Evolutionary conservation across 2,888 invertebrate species (phyloP).

Genomic region (Stramonita haemastoma): DNA sequence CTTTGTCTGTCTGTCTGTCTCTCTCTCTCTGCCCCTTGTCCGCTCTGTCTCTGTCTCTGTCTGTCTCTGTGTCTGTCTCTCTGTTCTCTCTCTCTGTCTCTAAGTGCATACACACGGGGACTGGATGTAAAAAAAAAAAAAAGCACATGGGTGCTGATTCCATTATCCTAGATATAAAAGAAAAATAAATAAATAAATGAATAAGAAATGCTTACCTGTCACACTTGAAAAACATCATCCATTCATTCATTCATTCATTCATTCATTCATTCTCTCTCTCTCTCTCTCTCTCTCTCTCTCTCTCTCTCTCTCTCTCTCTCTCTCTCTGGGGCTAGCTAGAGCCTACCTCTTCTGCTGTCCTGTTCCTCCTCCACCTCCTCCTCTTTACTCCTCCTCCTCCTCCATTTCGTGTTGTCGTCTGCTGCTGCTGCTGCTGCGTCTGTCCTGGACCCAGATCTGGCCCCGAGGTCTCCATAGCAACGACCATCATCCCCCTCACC

Average conservation of each 20-base stretch:
- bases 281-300: neutral
- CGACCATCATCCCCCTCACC: neutral
- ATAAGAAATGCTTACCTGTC: too few relatives aligned
- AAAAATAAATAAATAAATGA: too few relatives aligned
- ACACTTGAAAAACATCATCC: too few relatives aligned
- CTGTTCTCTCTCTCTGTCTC: neutral
- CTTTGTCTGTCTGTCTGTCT: neutral
- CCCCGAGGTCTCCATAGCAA: conserved; percentile 32
- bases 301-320: neutral
- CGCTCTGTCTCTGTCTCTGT: neutral
- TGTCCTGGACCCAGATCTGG: conserved; percentile 28
- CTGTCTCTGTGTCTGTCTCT: neutral
- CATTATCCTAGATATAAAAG: too few relatives aligned
- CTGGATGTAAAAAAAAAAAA: too few relatives aligned
- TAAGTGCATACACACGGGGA: too few relatives aligned
- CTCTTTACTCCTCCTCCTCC: neutral
- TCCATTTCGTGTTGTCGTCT: conserved; percentile 13
- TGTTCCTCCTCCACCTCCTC: neutral
- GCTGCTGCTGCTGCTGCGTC: too few relatives aligned
- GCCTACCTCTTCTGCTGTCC: too few relatives aligned
- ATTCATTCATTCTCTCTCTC: neutral
- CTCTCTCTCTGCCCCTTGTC: neutral
- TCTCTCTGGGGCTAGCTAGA: too few relatives aligned
- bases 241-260: neutral
- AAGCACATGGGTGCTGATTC: too few relatives aligned